Conservation (phyloP, 2,888 invertebrate species). For the Tinea pellionella region DNA sequence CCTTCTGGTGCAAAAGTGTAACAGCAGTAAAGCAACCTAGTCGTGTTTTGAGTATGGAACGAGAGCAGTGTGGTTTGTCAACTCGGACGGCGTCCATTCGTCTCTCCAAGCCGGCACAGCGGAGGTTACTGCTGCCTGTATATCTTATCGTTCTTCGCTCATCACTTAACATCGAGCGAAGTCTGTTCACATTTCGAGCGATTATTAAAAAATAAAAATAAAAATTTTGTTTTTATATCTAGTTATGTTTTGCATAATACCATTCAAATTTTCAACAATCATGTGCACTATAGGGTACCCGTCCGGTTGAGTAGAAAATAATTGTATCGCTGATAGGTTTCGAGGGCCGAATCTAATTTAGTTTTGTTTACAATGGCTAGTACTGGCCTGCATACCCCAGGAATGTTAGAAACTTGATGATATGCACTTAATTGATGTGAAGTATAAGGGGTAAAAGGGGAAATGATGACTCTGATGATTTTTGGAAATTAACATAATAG, state of each 20-base stretch:
- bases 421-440: slow-evolving; percentile 7
- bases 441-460: not conserved
- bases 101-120: too few species aligned
- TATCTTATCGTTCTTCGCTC: too few species aligned
- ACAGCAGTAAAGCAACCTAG: too few species aligned
- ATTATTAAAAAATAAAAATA: too few species aligned
- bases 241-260: not conserved
- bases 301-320: slow-evolving; percentile 54
- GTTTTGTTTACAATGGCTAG: slow-evolving; percentile 12
- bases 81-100: too few species aligned
- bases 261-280: slow-evolving; percentile 14
- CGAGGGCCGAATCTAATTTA: slow-evolving; percentile 38
- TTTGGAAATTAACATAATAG: not conserved
- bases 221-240: not conserved
- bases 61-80: too few species aligned
- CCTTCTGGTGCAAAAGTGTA: too few species aligned
- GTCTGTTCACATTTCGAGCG: too few species aligned
- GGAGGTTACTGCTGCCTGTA: too few species aligned
- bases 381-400: not conserved
- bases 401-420: not conserved
- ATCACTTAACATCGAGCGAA: too few species aligned
- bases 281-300: slow-evolving; percentile 12
- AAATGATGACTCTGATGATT: not conserved
- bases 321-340: slow-evolving; percentile 52
- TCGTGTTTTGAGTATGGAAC: too few species aligned